Evolutionary conservation across 2,113 vertebrate genomes (phyloP).

Genomic region (Fukomys damarensis): DNA sequence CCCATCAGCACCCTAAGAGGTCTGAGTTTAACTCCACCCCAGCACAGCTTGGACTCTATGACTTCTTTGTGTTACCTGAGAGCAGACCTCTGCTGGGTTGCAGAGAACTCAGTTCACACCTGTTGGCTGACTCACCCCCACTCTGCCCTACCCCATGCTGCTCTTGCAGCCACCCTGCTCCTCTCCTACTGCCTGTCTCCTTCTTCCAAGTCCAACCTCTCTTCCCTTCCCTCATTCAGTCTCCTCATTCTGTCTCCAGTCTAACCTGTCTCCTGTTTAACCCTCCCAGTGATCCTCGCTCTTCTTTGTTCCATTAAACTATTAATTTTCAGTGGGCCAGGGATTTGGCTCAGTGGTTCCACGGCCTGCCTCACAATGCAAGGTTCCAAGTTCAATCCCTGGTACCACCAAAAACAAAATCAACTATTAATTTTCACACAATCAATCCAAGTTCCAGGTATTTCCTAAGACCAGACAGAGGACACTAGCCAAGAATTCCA

Average conservation of each 20-base stretch:
- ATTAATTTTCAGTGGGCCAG: too few relatives aligned
- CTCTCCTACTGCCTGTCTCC: neutral
- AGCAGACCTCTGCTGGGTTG: neutral
- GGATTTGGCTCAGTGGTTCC: too few relatives aligned
- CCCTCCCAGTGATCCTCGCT: neutral
- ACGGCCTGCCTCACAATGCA: too few relatives aligned
- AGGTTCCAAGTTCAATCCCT: too few relatives aligned
- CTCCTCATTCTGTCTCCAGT: neutral
- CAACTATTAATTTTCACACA: neutral
- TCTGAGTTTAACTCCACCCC: neutral
- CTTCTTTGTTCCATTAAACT: neutral
- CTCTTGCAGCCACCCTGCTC: neutral
- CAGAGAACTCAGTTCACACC: neutral
- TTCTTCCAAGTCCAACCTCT: neutral
- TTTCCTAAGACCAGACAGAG: neutral
- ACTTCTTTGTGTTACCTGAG: neutral
- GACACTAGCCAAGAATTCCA: conserved; percentile 1
- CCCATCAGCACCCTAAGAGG: neutral
- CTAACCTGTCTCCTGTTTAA: too few relatives aligned
- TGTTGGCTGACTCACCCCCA: rapidly evolving
- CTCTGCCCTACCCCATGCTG: rapidly evolving
- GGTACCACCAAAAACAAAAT: too few relatives aligned
- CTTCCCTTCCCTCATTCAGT: too few relatives aligned
- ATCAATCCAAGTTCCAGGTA: neutral
- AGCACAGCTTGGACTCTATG: neutral